Percentiles rank a stretch among this genome's conserved stretches.
phyloP scores from a whole-genome alignment of 2,113 vertebrate genomes.

The Halcyon malimbica region DNA sequence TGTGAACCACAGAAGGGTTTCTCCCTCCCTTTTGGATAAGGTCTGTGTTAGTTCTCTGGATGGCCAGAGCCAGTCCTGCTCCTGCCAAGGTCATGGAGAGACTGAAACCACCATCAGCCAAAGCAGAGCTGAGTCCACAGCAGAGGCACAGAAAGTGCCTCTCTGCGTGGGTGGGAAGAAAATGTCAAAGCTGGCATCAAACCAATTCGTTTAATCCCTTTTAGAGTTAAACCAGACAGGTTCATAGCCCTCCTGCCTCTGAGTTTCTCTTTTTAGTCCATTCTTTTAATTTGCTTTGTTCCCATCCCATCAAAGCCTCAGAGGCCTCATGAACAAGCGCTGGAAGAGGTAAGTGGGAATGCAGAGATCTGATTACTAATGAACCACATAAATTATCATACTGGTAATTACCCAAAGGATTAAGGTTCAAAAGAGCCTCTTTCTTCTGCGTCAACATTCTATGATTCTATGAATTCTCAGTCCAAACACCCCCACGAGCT shows the following conservation, averaged over 20 bases:
- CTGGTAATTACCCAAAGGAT: not conserved
- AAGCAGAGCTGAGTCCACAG: not conserved
- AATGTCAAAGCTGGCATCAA: not conserved
- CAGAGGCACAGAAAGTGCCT: not conserved
- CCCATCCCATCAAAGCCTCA: not conserved
- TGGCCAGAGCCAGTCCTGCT: not conserved
- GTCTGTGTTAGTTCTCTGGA: not conserved
- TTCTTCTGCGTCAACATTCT: not conserved
- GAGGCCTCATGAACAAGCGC: not conserved
- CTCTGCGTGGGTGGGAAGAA: accelerated
- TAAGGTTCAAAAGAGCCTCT: not conserved
- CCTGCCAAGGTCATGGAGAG: not conserved
- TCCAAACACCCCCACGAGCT: not conserved
- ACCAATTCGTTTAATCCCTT: not conserved
- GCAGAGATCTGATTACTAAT: not conserved
- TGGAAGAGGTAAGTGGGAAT: not conserved
- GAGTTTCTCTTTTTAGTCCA: not conserved
- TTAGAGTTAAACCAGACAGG: not conserved
- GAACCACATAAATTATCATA: not conserved
- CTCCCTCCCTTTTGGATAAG: not conserved
- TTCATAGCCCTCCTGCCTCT: not conserved
- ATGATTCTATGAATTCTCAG: not conserved
- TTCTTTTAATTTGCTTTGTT: not conserved
- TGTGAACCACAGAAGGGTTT: not conserved
- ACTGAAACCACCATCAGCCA: not conserved